Evolutionary conservation across 2,113 vertebrate genomes (phyloP), one percentile per base, ranked within the genome.

Genomic region (Dromiciops gliroides): DNA sequence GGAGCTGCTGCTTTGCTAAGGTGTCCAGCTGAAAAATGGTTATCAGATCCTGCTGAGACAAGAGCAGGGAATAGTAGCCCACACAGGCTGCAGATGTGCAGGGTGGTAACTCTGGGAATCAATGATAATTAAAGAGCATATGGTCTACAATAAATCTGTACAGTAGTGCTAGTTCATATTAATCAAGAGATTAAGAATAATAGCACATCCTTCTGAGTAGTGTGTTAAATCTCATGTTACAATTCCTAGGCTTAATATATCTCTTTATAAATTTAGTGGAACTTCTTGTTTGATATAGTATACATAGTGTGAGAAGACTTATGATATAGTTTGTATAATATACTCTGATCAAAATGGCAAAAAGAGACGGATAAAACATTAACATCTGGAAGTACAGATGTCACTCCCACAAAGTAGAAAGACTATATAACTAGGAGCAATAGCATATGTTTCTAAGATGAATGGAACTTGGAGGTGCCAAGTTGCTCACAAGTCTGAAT

Each of bases 341-440:
- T 92, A 91, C 93, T 93, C 97, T 96, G 98, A 98, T 98, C 96
- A 97, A 98, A 98, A 98, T 93, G 97, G 83, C 47, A 89, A 95
- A 97, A 97, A 96, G 97, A 92, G 95, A 96, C 95, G 12, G 48
- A 96, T 97, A 93, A 98, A 98, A 98, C 95, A 96, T 92, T 67
- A 98, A 98, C 98, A 99, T 98, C 98, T 99, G 98, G 97, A 97
- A 96, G 96, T 98, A 97, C 37, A 96, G 98, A 98, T 98, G 98
- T 97, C 98, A 97, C 94, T 92, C 94, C 94, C 53, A 48, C 11
- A 97, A 96, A 94, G 60, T 90, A 48, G 96, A 94, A 91, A 96
- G 95, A 93, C 94, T 53, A 51, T 92, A 49, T 95, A 96, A 97
- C 37, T 8, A 92, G 49, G 60, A 97, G 92, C 25, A 92, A 95